Evolutionary conservation across 92 coral and sea anemone genomes (phyloP).

Genomic region (Phenganax marumi): DNA sequence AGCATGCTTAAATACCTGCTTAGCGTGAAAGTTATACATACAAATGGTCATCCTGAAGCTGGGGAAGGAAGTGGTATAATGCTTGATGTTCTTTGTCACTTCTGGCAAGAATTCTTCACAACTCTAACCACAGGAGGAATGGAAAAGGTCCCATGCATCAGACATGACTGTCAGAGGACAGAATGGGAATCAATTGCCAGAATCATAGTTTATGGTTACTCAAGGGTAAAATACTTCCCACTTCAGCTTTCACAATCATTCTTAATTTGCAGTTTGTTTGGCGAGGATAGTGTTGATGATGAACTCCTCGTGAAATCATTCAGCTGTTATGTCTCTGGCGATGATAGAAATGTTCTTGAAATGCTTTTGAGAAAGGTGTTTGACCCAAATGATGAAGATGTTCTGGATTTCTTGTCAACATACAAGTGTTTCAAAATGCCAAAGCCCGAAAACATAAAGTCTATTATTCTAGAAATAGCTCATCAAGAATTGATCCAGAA

Average conservation of each 20-base stretch:
- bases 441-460: conserved; percentile 18
- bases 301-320: conserved; percentile 30
- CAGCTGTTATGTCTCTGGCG: conserved; percentile 27
- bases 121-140: conserved; percentile 35
- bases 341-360: conserved; percentile 30
- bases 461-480: conserved; percentile 11
- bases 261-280: conserved; percentile 35
- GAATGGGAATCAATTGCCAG: conserved; percentile 37
- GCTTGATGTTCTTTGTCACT: conserved; percentile 17
- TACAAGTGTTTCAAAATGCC: conserved; percentile 36
- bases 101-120: conserved; percentile 39
- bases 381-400: conserved; percentile 35
- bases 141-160: conserved; percentile 30
- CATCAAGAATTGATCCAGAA: conserved; percentile 38
- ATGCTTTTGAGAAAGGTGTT: conserved; percentile 6
- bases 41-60: conserved; percentile 32
- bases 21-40: conserved; percentile 27
- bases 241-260: conserved; percentile 23
- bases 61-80: conserved; percentile 45
- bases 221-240: conserved; percentile 21
- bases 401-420: conserved; percentile 22
- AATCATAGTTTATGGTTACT: conserved; percentile 30
- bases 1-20: conserved; percentile 12
- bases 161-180: conserved; percentile 29
- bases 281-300: conserved; percentile 14